Evolutionary conservation across 2,797 vertebrate species (phyloP).

Genomic region (Peromyscus attwateri): DNA sequence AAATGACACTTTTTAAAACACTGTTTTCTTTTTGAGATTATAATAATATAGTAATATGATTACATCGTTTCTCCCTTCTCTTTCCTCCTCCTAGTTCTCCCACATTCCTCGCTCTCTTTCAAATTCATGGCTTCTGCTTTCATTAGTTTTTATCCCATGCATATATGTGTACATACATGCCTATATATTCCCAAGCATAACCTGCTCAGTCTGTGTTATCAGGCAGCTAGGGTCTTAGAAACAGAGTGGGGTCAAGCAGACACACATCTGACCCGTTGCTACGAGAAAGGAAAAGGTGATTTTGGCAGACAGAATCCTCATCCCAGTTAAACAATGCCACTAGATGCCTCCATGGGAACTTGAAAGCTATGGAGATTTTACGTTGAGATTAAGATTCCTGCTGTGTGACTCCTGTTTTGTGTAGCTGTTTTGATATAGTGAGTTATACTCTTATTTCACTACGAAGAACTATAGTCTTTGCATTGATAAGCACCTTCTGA

Average conservation of each 20-base stretch:
- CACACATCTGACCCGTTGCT: background rate
- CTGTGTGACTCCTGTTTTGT: conserved; percentile 9
- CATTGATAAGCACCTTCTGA: background rate
- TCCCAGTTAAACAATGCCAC: background rate
- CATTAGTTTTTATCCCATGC: background rate
- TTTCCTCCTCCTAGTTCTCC: background rate
- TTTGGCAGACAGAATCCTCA: background rate
- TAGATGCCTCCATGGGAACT: background rate
- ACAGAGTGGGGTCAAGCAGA: background rate
- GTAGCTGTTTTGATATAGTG: background rate
- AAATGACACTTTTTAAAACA: background rate
- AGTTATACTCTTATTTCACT: conserved; percentile 47
- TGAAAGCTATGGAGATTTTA: conserved; percentile 34
- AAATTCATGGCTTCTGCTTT: background rate
- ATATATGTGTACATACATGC: background rate
- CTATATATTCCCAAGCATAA: background rate
- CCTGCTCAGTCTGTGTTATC: background rate
- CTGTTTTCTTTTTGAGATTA: background rate
- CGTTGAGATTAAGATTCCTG: background rate
- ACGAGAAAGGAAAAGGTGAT: background rate
- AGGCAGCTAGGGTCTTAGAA: conserved; percentile 24
- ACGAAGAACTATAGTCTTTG: conserved; percentile 23
- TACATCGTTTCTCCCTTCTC: background rate
- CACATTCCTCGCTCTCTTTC: background rate
- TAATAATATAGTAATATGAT: background rate